Evolutionary conservation across 1,140 invertebrate genomes (phyloP).

Genomic region (Aporrectodea caliginosa): DNA sequence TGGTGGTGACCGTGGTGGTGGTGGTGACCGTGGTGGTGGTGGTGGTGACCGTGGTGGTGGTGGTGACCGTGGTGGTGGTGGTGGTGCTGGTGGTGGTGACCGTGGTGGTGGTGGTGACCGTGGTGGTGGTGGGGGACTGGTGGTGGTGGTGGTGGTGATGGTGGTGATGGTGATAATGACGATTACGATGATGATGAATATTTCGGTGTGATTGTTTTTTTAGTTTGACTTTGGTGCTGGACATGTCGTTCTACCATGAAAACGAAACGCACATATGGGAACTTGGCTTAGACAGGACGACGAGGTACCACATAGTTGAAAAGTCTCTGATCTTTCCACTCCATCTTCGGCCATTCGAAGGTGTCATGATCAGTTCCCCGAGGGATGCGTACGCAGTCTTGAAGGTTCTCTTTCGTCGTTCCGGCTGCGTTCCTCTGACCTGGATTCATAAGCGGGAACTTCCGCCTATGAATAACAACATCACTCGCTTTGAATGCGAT

Average conservation of each 20-base stretch:
- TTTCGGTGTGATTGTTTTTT: too few relatives aligned
- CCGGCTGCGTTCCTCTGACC: background rate
- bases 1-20: too few relatives aligned
- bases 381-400: background rate
- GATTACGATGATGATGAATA: too few relatives aligned
- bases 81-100: too few relatives aligned
- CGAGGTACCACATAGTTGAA: background rate
- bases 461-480: background rate
- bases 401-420: background rate
- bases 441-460: background rate
- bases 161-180: too few relatives aligned
- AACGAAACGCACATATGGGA: background rate
- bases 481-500: background rate
- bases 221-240: too few relatives aligned
- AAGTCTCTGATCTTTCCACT: background rate
- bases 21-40: too few relatives aligned
- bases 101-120: too few relatives aligned
- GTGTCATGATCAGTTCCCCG: background rate
- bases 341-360: background rate
- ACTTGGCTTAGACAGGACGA: background rate
- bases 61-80: too few relatives aligned
- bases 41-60: too few relatives aligned
- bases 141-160: too few relatives aligned
- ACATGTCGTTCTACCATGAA: background rate
- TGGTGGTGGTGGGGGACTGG: too few relatives aligned